A percentile compares a stretch with the other conserved stretches of the same genome.
Conservation (phyloP, 92 coral and sea anemone genomes). For the Parazoanthus swiftii region DNA sequence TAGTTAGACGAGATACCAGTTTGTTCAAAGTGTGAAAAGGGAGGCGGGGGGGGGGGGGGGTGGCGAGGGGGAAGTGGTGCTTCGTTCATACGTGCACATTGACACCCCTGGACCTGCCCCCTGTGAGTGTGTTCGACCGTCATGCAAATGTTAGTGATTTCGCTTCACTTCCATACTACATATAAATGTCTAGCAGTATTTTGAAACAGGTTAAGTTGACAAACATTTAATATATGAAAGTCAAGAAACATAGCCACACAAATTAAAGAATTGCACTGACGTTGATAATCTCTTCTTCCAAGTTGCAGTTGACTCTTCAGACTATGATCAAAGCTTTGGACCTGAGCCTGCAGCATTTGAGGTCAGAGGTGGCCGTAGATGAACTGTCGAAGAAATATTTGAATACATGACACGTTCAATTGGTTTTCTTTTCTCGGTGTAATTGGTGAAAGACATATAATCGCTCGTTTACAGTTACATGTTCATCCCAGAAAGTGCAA, state of each 20-base stretch:
- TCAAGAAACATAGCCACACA: not conserved
- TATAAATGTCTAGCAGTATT: no score
- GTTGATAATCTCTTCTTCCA: not conserved
- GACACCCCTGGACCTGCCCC: no score
- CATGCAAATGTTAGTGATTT: no score
- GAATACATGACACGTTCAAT: not conserved
- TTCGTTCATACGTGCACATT: no score
- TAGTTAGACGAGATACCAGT: no score
- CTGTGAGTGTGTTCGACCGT: no score
- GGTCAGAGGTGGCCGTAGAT: conserved; percentile 74
- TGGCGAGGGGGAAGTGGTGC: no score
- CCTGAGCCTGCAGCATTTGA: conserved; percentile 68
- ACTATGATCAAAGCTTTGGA: conserved; percentile 43
- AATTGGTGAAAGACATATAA: not conserved
- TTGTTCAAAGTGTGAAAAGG: no score
- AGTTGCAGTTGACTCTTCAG: conserved; percentile 24
- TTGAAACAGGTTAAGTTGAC: no score
- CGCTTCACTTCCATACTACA: no score
- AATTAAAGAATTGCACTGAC: not conserved
- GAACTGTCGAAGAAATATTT: conserved; percentile 8
- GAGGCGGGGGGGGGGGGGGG: no score
- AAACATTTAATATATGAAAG: not conserved
- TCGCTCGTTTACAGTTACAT: no score
- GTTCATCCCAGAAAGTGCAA: not conserved
- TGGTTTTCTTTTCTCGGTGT: not conserved